Conservation (phyloP, 2,797 vertebrate species). For the Sylvilagus floridanus region DNA sequence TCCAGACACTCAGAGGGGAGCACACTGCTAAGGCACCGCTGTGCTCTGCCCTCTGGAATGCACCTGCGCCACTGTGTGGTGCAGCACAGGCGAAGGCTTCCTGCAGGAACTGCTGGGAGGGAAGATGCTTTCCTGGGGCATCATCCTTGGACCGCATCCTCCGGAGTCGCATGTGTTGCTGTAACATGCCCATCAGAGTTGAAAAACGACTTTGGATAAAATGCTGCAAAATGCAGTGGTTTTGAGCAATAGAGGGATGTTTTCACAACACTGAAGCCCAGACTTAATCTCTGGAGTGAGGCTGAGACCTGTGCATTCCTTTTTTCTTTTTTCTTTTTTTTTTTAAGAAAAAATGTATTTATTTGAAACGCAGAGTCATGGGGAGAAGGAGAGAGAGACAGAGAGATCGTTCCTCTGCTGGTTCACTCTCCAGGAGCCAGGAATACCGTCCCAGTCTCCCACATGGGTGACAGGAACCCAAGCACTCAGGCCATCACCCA, state of each 20-base stretch:
- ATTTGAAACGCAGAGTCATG: too few relatives aligned
- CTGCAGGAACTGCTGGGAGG: not conserved
- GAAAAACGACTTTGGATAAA: not conserved
- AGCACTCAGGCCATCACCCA: too few relatives aligned
- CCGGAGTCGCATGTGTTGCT: not conserved
- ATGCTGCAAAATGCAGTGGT: not conserved
- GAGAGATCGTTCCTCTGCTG: too few relatives aligned
- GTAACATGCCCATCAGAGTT: not conserved
- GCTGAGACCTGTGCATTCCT: not conserved
- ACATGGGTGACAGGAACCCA: too few relatives aligned
- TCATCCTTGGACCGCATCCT: accelerated
- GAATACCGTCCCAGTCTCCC: too few relatives aligned
- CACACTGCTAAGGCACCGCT: not conserved
- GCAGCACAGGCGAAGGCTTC: not conserved
- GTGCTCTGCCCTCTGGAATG: not conserved
- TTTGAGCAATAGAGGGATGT: not conserved
- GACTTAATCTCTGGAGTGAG: not conserved
- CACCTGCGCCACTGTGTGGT: accelerated
- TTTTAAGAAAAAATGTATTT: too few relatives aligned
- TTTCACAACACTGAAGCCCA: not conserved
- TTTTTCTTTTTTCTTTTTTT: too few relatives aligned
- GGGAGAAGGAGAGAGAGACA: too few relatives aligned
- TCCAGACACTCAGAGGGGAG: not conserved
- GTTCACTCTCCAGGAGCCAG: too few relatives aligned
- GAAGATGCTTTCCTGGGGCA: too few relatives aligned